Evolutionary conservation across 2,797 vertebrate species (phyloP).

Genomic region (Petrocephalus schoutedeni): DNA sequence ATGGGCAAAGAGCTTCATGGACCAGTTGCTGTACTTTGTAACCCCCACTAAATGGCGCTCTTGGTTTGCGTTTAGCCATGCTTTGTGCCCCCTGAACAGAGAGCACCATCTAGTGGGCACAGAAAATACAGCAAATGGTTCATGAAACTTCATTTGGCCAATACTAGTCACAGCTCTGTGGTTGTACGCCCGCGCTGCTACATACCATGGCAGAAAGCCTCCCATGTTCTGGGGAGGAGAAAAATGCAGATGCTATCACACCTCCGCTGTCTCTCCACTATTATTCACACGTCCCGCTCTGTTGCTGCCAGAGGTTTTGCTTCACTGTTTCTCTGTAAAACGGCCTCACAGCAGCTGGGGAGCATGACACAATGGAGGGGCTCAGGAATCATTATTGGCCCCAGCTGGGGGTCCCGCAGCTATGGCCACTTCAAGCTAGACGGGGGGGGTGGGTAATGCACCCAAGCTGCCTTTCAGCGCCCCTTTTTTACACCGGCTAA

Average conservation of each 20-base stretch:
- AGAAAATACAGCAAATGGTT: background rate
- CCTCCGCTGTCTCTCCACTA: background rate
- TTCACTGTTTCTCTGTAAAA: background rate
- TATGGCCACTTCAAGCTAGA: background rate
- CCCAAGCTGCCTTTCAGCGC: no score
- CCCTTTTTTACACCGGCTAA: background rate
- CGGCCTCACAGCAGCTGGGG: conserved; percentile 18
- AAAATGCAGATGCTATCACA: background rate
- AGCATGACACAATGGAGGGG: conserved; percentile 8
- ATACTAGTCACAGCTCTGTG: background rate
- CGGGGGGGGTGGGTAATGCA: background rate
- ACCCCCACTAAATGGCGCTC: background rate
- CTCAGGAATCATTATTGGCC: conserved; percentile 24
- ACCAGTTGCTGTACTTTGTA: background rate
- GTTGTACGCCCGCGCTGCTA: background rate
- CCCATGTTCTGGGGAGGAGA: background rate
- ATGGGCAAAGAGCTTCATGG: background rate
- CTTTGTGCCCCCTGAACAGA: background rate
- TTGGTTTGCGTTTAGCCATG: background rate
- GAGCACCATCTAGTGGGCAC: background rate
- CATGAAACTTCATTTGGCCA: background rate
- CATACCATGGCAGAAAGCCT: background rate
- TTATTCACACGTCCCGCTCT: background rate
- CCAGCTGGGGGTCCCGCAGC: conserved; percentile 19
- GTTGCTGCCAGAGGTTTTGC: background rate